phyloP scores from a whole-genome alignment of 2,888 invertebrate species.

The Philereme vetulata region DNA sequence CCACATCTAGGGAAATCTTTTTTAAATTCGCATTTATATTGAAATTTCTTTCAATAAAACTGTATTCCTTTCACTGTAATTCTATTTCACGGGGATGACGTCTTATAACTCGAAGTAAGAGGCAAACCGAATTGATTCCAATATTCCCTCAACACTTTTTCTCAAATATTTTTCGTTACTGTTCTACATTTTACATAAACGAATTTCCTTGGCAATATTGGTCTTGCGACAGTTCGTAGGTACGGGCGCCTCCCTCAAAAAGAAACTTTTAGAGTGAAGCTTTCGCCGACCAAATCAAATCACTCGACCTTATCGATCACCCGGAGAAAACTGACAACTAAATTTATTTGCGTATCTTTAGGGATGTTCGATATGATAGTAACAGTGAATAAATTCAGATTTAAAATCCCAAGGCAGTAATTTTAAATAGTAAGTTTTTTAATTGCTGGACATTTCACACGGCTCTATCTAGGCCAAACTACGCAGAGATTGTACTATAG shows the following conservation, averaged over 20 bases:
- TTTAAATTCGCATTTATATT: slow-evolving; percentile 24
- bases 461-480: no score
- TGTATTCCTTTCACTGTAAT: slow-evolving; percentile 48
- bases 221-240: slow-evolving; percentile 80
- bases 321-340: slow-evolving; percentile 73
- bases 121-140: slow-evolving; percentile 73
- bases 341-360: slow-evolving; percentile 67
- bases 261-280: slow-evolving; percentile 71
- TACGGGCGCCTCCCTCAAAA: slow-evolving; percentile 74
- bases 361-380: slow-evolving; percentile 35
- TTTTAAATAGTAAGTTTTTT: no score
- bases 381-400: slow-evolving; percentile 24
- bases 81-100: slow-evolving; percentile 60
- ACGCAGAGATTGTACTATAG: no score
- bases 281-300: slow-evolving; percentile 80
- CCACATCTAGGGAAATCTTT: slow-evolving; percentile 13
- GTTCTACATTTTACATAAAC: slow-evolving; percentile 83
- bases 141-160: slow-evolving; percentile 74
- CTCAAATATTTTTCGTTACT: slow-evolving; percentile 77
- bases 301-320: slow-evolving; percentile 79
- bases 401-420: background rate
- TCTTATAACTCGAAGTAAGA: slow-evolving; percentile 60
- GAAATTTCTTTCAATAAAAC: slow-evolving; percentile 24
- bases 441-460: no score
- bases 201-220: slow-evolving; percentile 83